These are phyloP conservation scores for Sipha maydis DNA, from an alignment of 2,888 invertebrate genomes.

Conservation along the genomic window DNA sequence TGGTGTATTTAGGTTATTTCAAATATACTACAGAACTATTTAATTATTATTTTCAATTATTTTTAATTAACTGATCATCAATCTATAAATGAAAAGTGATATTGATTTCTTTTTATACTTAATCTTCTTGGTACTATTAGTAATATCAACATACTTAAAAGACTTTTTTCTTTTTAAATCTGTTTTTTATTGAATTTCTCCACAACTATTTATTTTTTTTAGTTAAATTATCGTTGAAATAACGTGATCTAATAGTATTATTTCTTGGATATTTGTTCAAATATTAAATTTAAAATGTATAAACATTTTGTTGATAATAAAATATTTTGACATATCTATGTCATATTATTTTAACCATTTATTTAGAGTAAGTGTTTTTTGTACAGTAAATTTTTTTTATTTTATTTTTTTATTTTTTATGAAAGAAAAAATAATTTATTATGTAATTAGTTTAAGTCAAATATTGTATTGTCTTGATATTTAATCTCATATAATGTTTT, in stretches of 20 bases:
- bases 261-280: background rate
- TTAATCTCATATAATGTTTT: no score
- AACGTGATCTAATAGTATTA: constrained; percentile 12
- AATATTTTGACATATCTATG: background rate
- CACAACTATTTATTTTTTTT: constrained; percentile 1
- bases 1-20: background rate
- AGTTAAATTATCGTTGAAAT: background rate
- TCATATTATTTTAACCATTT: background rate
- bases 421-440: no score
- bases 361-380: no score
- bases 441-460: no score
- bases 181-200: constrained; percentile 16
- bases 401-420: no score
- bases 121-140: background rate
- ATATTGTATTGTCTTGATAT: no score
- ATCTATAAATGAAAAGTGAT: constrained; percentile 1
- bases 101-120: constrained; percentile 11
- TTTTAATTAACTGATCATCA: constrained; percentile 17
- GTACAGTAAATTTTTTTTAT: no score
- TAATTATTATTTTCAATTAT: constrained; percentile 34
- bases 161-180: background rate
- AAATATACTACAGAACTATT: background rate
- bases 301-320: background rate
- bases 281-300: background rate
- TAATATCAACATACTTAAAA: constrained; percentile 9